These are phyloP conservation scores for Melanotus villosus DNA, from an alignment of 2,888 invertebrate genomes.

Conservation along the genomic window DNA sequence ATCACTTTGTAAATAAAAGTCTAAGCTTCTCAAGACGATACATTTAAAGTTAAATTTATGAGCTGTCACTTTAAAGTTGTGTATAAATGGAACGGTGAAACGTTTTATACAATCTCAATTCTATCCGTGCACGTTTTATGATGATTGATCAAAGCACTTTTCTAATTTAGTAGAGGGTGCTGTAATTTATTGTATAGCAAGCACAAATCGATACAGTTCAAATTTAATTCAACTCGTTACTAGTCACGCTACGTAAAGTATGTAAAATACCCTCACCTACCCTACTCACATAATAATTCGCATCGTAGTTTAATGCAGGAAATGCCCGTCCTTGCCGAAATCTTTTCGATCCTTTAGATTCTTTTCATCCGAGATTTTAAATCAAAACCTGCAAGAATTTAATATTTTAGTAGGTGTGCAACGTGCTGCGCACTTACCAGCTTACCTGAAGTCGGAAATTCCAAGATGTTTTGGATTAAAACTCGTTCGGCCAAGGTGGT, in stretches of 20 bases:
- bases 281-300: neutral
- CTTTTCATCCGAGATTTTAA: too few species aligned
- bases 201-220: slow-evolving; percentile 29
- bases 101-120: slow-evolving; percentile 46
- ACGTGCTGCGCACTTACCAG: too few species aligned
- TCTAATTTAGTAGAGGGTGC: slow-evolving; percentile 36
- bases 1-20: slow-evolving; percentile 40
- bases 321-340: too few species aligned
- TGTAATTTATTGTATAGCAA: slow-evolving; percentile 21
- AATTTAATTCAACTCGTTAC: slow-evolving; percentile 7
- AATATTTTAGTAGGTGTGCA: too few species aligned
- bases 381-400: too few species aligned
- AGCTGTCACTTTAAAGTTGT: slow-evolving; percentile 47
- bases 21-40: slow-evolving; percentile 40
- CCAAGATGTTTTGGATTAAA: too few species aligned
- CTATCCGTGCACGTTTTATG: slow-evolving; percentile 39
- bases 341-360: too few species aligned
- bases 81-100: slow-evolving; percentile 40
- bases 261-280: neutral
- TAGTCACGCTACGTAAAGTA: slow-evolving; percentile 7
- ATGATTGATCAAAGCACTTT: slow-evolving; percentile 41
- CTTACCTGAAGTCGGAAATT: too few species aligned
- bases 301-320: neutral
- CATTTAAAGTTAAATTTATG: slow-evolving; percentile 47
- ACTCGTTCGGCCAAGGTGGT: too few species aligned